A percentile compares a stretch with the other conserved stretches of the same genome.
Evolutionary conservation across 2,888 invertebrate genomes (phyloP).

Genomic region (Eustalomyia histrio): DNA sequence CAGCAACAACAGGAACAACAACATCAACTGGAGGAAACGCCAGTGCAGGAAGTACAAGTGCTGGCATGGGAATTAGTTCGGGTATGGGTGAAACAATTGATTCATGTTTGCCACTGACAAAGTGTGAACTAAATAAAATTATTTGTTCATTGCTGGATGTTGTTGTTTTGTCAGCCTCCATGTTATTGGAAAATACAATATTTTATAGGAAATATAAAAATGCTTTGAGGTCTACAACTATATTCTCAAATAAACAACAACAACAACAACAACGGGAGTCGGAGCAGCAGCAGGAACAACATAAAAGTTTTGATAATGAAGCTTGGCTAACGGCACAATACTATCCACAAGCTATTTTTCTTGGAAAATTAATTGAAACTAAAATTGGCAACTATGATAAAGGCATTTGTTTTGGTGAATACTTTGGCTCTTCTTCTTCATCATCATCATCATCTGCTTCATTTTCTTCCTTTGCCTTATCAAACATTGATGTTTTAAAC

Average conservation of each 20-base stretch:
- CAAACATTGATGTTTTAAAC: constrained; percentile 51
- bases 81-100: constrained; percentile 40
- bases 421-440: constrained; percentile 43
- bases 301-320: constrained; percentile 61
- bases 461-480: constrained; percentile 22
- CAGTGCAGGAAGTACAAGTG: not conserved
- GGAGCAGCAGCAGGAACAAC: constrained; percentile 30
- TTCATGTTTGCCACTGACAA: constrained; percentile 56
- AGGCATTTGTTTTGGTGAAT: constrained; percentile 58
- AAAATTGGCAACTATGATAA: constrained; percentile 70
- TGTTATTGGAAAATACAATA: constrained; percentile 78
- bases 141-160: constrained; percentile 73
- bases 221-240: constrained; percentile 59
- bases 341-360: constrained; percentile 76
- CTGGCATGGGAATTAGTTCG: not conserved
- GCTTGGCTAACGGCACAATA: constrained; percentile 65
- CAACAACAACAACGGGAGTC: constrained; percentile 16
- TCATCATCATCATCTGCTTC: constrained; percentile 60
- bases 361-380: constrained; percentile 79
- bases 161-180: constrained; percentile 70
- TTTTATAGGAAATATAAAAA: constrained; percentile 76
- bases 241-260: not conserved
- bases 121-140: constrained; percentile 67
- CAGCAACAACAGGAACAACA: not conserved
- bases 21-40: constrained; percentile 40